Conservation (phyloP, 2,797 vertebrate species). For the Hephaestus fuliginosus region DNA sequence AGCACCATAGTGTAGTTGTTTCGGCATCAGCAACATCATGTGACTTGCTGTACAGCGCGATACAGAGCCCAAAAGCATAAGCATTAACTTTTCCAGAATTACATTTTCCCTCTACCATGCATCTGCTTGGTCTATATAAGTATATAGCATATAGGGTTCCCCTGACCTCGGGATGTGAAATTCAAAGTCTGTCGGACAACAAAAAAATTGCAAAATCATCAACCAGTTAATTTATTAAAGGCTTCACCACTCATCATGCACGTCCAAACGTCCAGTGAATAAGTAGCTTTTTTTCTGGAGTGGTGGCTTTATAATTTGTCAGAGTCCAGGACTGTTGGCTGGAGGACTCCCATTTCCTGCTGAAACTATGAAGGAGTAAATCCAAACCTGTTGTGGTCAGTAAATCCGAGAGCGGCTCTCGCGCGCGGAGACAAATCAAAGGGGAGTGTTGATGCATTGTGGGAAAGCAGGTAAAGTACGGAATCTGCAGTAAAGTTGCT, state of each 20-base stretch:
- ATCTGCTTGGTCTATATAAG: background rate
- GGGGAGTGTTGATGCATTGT: conserved; percentile 43
- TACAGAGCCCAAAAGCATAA: background rate
- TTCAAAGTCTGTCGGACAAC: background rate
- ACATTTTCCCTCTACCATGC: background rate
- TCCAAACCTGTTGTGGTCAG: conserved; percentile 30
- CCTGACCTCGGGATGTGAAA: background rate
- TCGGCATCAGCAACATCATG: too few species aligned
- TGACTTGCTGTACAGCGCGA: too few species aligned
- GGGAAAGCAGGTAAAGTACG: conserved; percentile 41
- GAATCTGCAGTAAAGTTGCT: conserved; percentile 66
- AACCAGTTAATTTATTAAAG: background rate
- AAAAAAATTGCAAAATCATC: background rate
- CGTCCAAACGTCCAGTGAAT: background rate
- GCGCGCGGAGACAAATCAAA: conserved; percentile 42
- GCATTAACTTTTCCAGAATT: background rate
- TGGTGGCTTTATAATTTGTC: conserved; percentile 7
- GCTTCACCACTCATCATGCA: background rate
- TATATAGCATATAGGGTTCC: background rate
- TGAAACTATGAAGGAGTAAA: background rate
- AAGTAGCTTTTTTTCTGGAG: background rate
- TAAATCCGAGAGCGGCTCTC: conserved; percentile 4
- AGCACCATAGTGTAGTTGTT: too few species aligned
- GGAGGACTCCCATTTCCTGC: background rate
- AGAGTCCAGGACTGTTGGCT: background rate